A percentile compares a stretch with the other conserved stretches of the same genome.
These are phyloP conservation scores for Zaprionus obscuricornis DNA, from an alignment of 2,888 invertebrate genomes.

Conservation along the genomic window DNA sequence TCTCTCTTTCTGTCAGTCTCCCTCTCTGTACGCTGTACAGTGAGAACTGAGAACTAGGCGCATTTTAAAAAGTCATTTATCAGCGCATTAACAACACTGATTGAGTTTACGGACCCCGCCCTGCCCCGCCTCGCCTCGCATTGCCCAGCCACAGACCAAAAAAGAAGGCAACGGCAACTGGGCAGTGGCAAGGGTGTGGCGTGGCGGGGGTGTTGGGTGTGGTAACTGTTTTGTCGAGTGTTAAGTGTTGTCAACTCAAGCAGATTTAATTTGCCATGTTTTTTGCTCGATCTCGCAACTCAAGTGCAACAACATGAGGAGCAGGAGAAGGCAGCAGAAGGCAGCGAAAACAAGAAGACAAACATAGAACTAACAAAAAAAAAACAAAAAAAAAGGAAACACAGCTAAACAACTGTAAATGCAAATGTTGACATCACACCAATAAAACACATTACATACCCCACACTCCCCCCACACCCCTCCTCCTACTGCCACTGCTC, in stretches of 20 bases:
- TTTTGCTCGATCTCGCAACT: conserved; percentile 35
- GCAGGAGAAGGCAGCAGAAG: too few species aligned
- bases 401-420: conserved; percentile 65
- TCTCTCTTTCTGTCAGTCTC: not conserved
- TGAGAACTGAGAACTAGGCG: conserved; percentile 37
- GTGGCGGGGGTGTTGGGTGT: not conserved
- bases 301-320: conserved; percentile 63
- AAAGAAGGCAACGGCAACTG: too few species aligned
- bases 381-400: conserved; percentile 62
- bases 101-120: conserved; percentile 52
- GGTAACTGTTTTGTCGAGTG: conserved; percentile 36
- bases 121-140: not conserved
- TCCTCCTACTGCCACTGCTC: too few species aligned
- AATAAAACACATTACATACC: conserved; percentile 47
- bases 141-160: not conserved
- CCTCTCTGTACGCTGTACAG: not conserved
- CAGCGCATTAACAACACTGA: conserved; percentile 76
- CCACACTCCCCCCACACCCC: too few species aligned
- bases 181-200: not conserved
- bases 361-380: too few species aligned
- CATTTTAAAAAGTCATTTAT: conserved; percentile 74
- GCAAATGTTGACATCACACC: conserved; percentile 76
- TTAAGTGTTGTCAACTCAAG: conserved; percentile 81
- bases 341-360: conserved; percentile 19
- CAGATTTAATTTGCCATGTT: conserved; percentile 82